Evolutionary conservation across 2,113 vertebrate species (phyloP), one percentile per base, ranked within the genome.

Genomic region (Oreocharis arfaki): DNA sequence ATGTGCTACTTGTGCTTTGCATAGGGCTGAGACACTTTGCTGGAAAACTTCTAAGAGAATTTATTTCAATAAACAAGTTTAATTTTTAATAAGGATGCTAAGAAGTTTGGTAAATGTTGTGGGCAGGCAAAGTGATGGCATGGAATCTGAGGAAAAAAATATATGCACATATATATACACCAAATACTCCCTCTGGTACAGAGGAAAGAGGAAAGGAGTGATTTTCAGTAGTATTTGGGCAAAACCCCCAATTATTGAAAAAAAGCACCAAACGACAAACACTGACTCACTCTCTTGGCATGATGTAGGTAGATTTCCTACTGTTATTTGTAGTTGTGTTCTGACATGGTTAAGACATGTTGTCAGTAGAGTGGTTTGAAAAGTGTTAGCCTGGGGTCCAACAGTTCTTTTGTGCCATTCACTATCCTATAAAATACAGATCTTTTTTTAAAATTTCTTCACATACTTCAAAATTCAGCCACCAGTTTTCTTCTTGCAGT

Each of bases 361-460:
- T 90, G 79, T 81, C 83, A 92, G 86, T 55, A 65, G 50, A 83
- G 26, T 67, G 59, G 30, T 75, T 67, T 89, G 83, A 84, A 93
- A 93, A 92, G 23, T 73, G 42, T 90, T 95, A 94, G 76, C 91
- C 94, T 94, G 79, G 35, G 64, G 88, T 86, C 79, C 37, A 95
- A 39, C 42, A 90, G 37, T 86, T 88, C 64, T 87, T 67, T 46
- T 59, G 49, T 77, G 63, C 52, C 52, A 63, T 27, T 75, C 60
- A 27, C 18, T 49, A 30, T 80, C 61, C 63, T 84, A 23, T 27
- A 79, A 82, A 94, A 75, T 6, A 71, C 8, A 63, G 5, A 20
- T 19, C 5, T 22, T 30, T 57, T 61, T 69, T 26, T 33, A 15
- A 0, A 2, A 39, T 87, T 85, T 85, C 67, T 41, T 93, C 28